Base-by-base conservation (phyloP, 2,797 vertebrate species). In the Crypturellus tataupa region DNA sequence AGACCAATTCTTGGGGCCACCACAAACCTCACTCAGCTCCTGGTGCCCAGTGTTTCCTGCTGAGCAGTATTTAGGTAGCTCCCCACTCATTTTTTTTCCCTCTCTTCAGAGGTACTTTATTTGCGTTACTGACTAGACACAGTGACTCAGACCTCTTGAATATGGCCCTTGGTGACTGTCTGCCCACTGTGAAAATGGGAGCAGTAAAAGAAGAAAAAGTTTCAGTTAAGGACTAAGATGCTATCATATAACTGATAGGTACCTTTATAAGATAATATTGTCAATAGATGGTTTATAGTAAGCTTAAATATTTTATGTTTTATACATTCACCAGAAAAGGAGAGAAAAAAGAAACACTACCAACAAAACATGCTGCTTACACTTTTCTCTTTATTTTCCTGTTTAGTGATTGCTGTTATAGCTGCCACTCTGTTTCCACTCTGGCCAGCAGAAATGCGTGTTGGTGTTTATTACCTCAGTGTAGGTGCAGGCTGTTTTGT, bases 361-460 rank as follows among this genome's bases (percentile, higher is more conserved):
- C 40, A 44, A 18, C 6, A 44, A 44, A 44, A 55, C 9, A 0
- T 12, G 3, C 9, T 90, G 87, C 23, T 87, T 49, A 12, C 27
- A 40, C 53, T n/a, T 62, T 56, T 71, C 46, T 90, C 5, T 27
- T 55, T 25, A 4, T 39, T 59, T 75, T 19, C 17, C 33, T 49
- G 24, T 86, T 3, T 47, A 95, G 99, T 99, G 90, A 99, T 99
- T 27, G 99, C 99, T 4, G 99, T 99, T 46, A 99, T 99, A 33
- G 99, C 99, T 44, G 99, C 99, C 44, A 99, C 99, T 0, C 98
- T 99, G 58, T 99, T 99, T 97, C 99, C 99, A 0, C 98, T 99
- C 76, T 99, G 99, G 99, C 99, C 99, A 0, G 99, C 99, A n/a
- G 99, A 99, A 95, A 99, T 99, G 99, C 98, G 99, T 44, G 99